phyloP scores from a whole-genome alignment of 2,797 vertebrate species.

The Microhierax caerulescens region DNA sequence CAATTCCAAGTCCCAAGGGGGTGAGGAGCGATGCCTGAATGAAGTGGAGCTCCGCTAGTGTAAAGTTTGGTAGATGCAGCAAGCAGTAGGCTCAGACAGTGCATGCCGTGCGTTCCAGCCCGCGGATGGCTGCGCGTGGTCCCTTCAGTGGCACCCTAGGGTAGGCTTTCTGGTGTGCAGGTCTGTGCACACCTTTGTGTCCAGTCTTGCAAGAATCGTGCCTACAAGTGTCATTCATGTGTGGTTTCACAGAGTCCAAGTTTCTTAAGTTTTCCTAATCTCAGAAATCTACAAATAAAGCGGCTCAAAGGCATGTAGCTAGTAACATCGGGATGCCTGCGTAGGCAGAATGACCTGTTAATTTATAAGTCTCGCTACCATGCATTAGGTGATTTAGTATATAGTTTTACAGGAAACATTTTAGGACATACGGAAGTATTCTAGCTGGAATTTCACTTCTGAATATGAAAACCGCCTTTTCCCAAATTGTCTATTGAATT shows the following conservation, averaged over 20 bases:
- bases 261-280: not conserved
- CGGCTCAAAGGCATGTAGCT: not conserved
- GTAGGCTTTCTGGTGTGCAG: not conserved
- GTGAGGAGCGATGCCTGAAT: rapidly evolving
- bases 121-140: rapidly evolving
- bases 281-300: not conserved
- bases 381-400: not conserved
- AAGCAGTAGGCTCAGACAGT: not conserved
- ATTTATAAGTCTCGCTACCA: not conserved
- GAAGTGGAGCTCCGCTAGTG: not conserved
- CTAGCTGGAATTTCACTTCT: not conserved
- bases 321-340: not conserved
- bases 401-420: not conserved
- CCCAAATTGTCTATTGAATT: not conserved
- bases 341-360: not conserved
- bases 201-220: not conserved
- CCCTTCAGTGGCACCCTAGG: not conserved
- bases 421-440: not conserved
- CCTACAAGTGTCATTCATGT: rapidly evolving
- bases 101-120: not conserved
- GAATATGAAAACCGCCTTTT: constrained; percentile 18
- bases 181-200: not conserved
- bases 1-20: not conserved
- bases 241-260: not conserved
- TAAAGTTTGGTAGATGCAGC: not conserved